Evolutionary conservation across 2,113 vertebrate genomes (phyloP).

Genomic region (Eulemur rufifrons): DNA sequence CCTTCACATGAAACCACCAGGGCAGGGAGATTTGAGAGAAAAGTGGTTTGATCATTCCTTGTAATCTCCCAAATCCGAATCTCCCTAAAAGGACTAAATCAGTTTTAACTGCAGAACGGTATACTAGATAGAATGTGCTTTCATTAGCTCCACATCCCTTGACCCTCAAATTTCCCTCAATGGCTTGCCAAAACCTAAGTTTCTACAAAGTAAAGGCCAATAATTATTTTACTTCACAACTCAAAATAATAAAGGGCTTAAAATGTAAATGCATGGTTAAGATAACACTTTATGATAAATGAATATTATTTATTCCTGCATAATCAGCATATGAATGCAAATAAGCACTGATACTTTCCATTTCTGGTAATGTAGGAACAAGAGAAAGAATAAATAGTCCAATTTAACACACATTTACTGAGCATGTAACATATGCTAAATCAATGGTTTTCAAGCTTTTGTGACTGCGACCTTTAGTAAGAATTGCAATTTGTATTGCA

Average conservation of each 20-base stretch:
- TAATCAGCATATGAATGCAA: background rate
- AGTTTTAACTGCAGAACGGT: background rate
- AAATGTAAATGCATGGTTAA: background rate
- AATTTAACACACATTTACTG: background rate
- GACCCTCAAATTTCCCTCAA: background rate
- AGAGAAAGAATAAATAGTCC: background rate
- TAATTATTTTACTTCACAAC: background rate
- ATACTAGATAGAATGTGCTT: background rate
- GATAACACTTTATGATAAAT: background rate
- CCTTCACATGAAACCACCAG: background rate
- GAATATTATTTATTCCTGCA: background rate
- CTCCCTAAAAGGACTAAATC: background rate
- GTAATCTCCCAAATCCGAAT: background rate
- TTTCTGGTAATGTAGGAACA: background rate
- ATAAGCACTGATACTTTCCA: background rate
- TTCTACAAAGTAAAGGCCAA: background rate
- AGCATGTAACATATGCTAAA: background rate
- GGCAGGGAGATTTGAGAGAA: background rate
- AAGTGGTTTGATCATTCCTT: background rate
- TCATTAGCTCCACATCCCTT: background rate
- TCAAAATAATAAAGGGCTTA: slow-evolving; percentile 36
- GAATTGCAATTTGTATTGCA: background rate
- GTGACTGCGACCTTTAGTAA: slow-evolving; percentile 44
- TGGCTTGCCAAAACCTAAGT: background rate
- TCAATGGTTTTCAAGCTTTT: slow-evolving; percentile 1